Evolutionary conservation across 2,888 invertebrate species (phyloP).

Genomic region (Nematopogon swammerdamellus): DNA sequence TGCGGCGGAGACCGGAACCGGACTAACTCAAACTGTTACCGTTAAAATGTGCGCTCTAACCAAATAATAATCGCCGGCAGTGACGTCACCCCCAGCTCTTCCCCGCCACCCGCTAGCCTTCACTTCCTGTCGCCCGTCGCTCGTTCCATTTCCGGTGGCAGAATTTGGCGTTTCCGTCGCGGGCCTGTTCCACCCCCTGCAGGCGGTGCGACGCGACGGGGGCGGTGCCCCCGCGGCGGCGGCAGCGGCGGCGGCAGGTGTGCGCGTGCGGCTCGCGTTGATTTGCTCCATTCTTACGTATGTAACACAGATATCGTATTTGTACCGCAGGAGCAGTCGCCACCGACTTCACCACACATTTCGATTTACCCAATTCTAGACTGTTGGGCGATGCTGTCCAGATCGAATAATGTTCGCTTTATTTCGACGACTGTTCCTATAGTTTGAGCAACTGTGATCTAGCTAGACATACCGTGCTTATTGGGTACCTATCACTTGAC

Average conservation of each 20-base stretch:
- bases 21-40: no score
- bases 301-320: not conserved
- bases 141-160: conserved; percentile 30
- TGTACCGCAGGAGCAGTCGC: no score
- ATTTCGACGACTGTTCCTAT: no score
- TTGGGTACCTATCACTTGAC: no score
- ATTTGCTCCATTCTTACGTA: not conserved
- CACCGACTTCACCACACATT: not conserved
- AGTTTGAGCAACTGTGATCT: no score
- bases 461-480: no score
- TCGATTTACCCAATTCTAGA: not conserved
- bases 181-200: conserved; percentile 3
- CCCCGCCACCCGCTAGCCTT: not conserved
- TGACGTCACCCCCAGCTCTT: not conserved
- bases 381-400: not conserved
- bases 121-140: not conserved
- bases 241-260: not conserved
- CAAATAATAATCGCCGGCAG: not conserved
- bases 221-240: no score
- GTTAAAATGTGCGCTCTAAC: no score
- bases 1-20: no score
- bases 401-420: not conserved
- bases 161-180: conserved; percentile 27
- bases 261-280: not conserved
- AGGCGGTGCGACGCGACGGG: no score